Evolutionary conservation across 1,140 invertebrate genomes (phyloP).

Genomic region (Pachyrhynchus sulphureomaculatus): DNA sequence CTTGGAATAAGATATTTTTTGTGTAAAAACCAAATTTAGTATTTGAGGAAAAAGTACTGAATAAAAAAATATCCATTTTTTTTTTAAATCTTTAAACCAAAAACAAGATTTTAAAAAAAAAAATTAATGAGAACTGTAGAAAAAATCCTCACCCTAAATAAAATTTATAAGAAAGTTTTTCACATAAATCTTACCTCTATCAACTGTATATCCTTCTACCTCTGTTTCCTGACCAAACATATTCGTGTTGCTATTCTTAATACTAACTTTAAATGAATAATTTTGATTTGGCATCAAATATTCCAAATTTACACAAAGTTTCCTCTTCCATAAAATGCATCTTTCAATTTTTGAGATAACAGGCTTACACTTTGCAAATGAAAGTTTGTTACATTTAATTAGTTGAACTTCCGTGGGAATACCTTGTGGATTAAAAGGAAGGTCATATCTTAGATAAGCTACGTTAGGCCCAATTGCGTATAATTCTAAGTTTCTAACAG

Average conservation of each 20-base stretch:
- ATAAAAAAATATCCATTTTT: too few relatives aligned
- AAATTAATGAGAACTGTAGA: too few relatives aligned
- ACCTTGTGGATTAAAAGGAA: conserved; percentile 33
- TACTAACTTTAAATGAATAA: conserved; percentile 33
- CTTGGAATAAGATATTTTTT: too few relatives aligned
- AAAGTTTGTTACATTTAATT: conserved; percentile 31
- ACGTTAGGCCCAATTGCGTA: conserved; percentile 36
- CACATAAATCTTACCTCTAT: conserved; percentile 32
- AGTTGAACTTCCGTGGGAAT: conserved; percentile 32
- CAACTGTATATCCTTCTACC: conserved; percentile 23
- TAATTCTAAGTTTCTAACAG: conserved; percentile 37
- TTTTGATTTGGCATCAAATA: conserved; percentile 36
- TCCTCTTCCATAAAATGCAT: conserved; percentile 36
- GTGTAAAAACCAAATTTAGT: too few relatives aligned
- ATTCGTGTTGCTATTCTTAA: conserved; percentile 36
- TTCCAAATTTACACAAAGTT: conserved; percentile 33
- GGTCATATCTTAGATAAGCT: conserved; percentile 36
- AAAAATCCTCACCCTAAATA: too few relatives aligned
- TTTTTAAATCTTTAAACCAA: too few relatives aligned
- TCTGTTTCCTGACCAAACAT: conserved; percentile 30
- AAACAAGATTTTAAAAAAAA: too few relatives aligned
- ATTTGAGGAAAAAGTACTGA: too few relatives aligned
- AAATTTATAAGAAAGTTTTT: too few relatives aligned
- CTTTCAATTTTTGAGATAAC: conserved; percentile 13
- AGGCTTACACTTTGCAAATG: conserved; percentile 38